These are phyloP conservation scores for Aleiodes leptofemur DNA, from an alignment of 2,888 invertebrate genomes.

Conservation along the genomic window DNA sequence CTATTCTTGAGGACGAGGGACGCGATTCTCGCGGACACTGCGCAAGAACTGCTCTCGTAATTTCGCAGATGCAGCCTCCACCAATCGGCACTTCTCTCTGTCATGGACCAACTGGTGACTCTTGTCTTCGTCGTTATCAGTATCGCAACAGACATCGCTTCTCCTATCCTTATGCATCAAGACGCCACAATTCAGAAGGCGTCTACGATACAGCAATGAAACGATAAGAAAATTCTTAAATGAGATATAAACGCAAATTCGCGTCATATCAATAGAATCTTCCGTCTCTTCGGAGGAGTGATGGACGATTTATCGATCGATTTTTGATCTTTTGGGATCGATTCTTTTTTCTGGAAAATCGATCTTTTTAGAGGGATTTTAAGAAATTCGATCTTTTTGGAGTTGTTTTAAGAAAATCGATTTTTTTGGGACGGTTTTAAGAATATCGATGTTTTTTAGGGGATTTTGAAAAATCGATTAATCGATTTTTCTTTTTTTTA, in stretches of 20 bases:
- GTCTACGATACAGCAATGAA: constrained; percentile 25
- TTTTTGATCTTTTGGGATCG: no score
- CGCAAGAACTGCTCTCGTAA: constrained; percentile 53
- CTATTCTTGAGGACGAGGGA: constrained; percentile 49
- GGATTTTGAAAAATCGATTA: no score
- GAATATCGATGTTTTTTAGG: no score
- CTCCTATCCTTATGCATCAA: constrained; percentile 46
- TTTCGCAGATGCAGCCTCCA: constrained; percentile 56
- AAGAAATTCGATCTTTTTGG: no score
- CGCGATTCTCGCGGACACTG: constrained; percentile 54
- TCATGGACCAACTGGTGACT: constrained; percentile 51
- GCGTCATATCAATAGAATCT: constrained; percentile 40
- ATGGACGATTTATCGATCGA: no score
- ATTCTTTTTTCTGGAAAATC: no score
- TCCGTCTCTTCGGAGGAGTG: constrained; percentile 23
- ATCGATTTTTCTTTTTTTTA: no score
- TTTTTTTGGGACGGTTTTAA: no score
- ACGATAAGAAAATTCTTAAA: constrained; percentile 36
- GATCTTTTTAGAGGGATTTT: no score
- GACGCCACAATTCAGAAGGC: constrained; percentile 27
- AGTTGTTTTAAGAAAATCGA: no score
- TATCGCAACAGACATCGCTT: constrained; percentile 51
- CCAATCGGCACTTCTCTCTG: constrained; percentile 54
- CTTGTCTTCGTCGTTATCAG: constrained; percentile 58
- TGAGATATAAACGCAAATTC: constrained; percentile 44